These are phyloP conservation scores for Sesamia nonagrioides DNA, from an alignment of 1,140 invertebrate species.

Conservation along the genomic window DNA sequence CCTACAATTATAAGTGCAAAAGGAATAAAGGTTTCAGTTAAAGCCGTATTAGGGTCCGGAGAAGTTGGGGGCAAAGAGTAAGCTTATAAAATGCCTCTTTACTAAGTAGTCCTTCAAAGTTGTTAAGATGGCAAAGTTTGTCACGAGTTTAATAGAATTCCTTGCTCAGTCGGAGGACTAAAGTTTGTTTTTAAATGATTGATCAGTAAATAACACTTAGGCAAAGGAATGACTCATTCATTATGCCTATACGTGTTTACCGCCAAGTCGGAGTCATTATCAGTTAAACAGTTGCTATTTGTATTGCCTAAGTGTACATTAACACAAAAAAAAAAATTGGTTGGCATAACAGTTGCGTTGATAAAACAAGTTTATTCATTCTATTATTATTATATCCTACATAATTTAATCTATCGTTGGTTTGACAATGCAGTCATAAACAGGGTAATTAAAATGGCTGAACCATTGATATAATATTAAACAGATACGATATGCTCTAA, in stretches of 20 bases:
- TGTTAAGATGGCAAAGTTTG: constrained; percentile 76
- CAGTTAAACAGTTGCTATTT: constrained; percentile 18
- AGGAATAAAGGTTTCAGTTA: constrained; percentile 17
- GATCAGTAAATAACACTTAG: constrained; percentile 56
- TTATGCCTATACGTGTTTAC: not conserved
- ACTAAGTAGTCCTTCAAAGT: constrained; percentile 74
- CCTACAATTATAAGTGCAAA: constrained; percentile 42
- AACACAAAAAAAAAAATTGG: not conserved
- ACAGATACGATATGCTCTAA: too few species aligned
- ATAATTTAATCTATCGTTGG: not conserved
- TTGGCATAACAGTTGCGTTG: not conserved
- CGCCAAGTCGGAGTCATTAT: not conserved
- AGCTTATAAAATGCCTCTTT: constrained; percentile 69
- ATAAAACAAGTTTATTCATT: not conserved
- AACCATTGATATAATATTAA: too few species aligned
- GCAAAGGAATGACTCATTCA: constrained; percentile 1
- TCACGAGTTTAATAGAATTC: constrained; percentile 77
- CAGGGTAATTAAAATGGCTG: not conserved
- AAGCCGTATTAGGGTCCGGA: constrained; percentile 36
- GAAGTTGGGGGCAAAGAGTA: constrained; percentile 52
- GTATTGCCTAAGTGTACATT: not conserved
- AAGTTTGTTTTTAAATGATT: constrained; percentile 61
- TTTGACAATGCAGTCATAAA: too few species aligned
- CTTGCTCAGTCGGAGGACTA: constrained; percentile 63
- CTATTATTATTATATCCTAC: not conserved